Percentiles rank a stretch among this genome's conserved stretches.
Conservation (phyloP, 2,888 invertebrate genomes). For the Dynastes maya region DNA sequence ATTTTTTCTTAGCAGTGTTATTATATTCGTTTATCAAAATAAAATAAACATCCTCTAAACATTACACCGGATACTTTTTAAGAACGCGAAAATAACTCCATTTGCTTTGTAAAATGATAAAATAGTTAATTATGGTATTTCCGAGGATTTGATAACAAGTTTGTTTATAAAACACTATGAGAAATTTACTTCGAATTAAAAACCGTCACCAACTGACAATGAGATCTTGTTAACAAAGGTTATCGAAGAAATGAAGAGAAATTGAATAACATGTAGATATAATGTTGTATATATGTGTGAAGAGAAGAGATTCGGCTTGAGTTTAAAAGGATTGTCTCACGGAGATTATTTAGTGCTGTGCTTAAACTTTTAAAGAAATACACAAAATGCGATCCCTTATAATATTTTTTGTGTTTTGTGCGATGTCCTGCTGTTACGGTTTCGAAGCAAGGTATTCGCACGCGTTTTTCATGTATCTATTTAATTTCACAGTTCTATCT, state of each 20-base stretch:
- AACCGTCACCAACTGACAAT: no score
- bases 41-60: no score
- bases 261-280: background rate
- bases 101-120: no score
- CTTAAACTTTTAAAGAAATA: background rate
- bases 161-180: no score
- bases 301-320: background rate
- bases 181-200: no score
- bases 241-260: background rate
- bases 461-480: background rate
- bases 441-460: slow-evolving; percentile 3
- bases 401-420: background rate
- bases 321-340: background rate
- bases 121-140: no score
- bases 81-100: no score
- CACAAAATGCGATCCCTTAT: background rate
- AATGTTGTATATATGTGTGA: background rate
- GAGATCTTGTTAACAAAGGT: background rate
- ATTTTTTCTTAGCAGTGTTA: no score
- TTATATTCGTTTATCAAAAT: no score
- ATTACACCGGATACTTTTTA: no score
- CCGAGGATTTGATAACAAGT: no score
- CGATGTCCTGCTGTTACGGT: background rate
- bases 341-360: background rate
- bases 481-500: background rate